Evolutionary conservation across 2,888 invertebrate genomes (phyloP).

Genomic region (Thereva nobilitata): DNA sequence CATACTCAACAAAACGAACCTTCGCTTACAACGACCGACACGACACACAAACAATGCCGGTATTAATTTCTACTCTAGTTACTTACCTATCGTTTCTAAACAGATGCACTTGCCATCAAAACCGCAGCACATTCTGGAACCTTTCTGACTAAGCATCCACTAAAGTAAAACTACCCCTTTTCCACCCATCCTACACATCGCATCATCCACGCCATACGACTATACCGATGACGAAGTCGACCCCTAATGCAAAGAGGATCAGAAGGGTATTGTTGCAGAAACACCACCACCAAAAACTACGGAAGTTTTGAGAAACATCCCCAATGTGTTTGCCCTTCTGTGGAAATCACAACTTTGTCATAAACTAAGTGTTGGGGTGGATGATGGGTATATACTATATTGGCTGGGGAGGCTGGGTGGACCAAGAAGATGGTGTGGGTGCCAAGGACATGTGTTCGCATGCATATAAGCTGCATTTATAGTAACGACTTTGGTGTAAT

Average conservation of each 20-base stretch:
- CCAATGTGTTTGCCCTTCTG: constrained; percentile 17
- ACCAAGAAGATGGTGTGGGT: constrained; percentile 8
- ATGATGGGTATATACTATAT: too few species aligned
- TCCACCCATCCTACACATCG: too few species aligned
- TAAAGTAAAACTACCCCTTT: constrained; percentile 27
- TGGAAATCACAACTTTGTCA: constrained; percentile 25
- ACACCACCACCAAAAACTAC: constrained; percentile 13
- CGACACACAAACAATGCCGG: background rate
- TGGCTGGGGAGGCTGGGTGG: too few species aligned
- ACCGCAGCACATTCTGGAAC: constrained; percentile 32
- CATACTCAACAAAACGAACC: too few species aligned
- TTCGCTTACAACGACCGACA: too few species aligned
- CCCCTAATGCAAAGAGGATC: constrained; percentile 5
- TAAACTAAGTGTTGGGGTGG: background rate
- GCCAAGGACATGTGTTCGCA: constrained; percentile 10
- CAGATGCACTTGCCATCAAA: constrained; percentile 37
- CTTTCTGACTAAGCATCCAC: constrained; percentile 10
- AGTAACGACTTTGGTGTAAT: background rate
- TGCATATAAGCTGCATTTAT: constrained; percentile 5
- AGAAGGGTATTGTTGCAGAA: background rate
- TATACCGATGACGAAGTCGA: constrained; percentile 20
- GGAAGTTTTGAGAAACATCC: constrained; percentile 23
- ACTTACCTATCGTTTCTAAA: constrained; percentile 32
- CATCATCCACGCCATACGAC: too few species aligned
- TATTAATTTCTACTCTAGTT: constrained; percentile 34